Conservation (phyloP, 1,140 invertebrate species). For the Leptopilina boulardi region DNA sequence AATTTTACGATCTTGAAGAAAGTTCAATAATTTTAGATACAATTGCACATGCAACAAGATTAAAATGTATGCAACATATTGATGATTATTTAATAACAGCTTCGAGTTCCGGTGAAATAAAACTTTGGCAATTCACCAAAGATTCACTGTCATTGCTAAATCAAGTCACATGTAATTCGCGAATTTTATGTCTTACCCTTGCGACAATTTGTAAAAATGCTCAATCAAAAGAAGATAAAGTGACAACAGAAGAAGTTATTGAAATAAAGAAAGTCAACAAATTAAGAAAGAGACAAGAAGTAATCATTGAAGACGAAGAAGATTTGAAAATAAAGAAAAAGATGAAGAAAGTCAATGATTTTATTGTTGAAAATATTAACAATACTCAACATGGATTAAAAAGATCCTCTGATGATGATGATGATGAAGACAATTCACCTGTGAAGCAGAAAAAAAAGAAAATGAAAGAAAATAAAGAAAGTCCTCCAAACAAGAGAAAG, state of each 20-base stretch:
- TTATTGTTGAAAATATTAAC: slow-evolving; percentile 15
- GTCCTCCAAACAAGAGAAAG: slow-evolving; percentile 40
- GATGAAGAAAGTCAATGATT: slow-evolving; percentile 37
- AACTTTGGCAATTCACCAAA: slow-evolving; percentile 81
- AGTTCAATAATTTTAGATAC: slow-evolving; percentile 73
- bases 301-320: slow-evolving; percentile 62
- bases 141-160: slow-evolving; percentile 70
- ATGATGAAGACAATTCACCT: not conserved
- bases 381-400: not conserved
- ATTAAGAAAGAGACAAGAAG: slow-evolving; percentile 50
- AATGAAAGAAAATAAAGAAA: slow-evolving; percentile 30
- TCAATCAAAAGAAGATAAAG: slow-evolving; percentile 38
- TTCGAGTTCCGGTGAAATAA: slow-evolving; percentile 87
- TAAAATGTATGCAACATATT: slow-evolving; percentile 80
- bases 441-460: slow-evolving; percentile 49
- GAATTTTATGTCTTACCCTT: slow-evolving; percentile 71
- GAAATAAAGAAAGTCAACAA: slow-evolving; percentile 38
- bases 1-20: slow-evolving; percentile 78
- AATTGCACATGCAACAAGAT: slow-evolving; percentile 80
- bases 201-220: slow-evolving; percentile 46
- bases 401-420: slow-evolving; percentile 29
- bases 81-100: slow-evolving; percentile 78
- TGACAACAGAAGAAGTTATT: slow-evolving; percentile 33
- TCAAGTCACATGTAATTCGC: slow-evolving; percentile 63
- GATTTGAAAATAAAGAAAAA: slow-evolving; percentile 42